Base-by-base conservation (phyloP, 2,797 vertebrate genomes). In the Anguilla megastoma region DNA sequence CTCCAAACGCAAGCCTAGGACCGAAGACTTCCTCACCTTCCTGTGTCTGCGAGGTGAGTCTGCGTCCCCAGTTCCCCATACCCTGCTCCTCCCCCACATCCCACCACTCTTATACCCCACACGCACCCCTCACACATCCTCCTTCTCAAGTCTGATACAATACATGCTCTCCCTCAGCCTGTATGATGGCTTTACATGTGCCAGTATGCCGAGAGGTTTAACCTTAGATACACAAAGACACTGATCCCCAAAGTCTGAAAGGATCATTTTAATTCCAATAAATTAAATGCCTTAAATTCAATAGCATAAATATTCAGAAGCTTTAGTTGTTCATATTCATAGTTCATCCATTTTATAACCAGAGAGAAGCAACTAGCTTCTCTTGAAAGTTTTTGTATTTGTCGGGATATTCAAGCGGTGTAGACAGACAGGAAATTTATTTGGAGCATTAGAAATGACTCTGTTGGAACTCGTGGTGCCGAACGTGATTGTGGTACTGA, bases 11-110 rank as follows among this genome's bases (percentile, higher is more conserved):
- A 97, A 97, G 93, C 98, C 98, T 90, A 99, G 99, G 96, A 99
- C 98, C 14, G 98, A 99, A 95, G 98, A 99, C 95, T 99, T 99
- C 95, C 95, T 99, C 90, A 98, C 98, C 50, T 99, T 99, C 92
- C 97, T 99, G 92, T 99, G 98, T 95, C 96, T 99, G 93, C 96
- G 98, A 98, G 98, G 98, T 99, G 95, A 93, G 88, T 82, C 63
- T 41, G 0, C 14, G 10, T 27, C 86, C 80, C 54, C 74, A 60
- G 16, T 36, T 80, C 16, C 14, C 27, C 86, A 45, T 41, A 18
- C 74, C 27, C 14, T 7, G 3, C 74, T 79, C 33, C 45, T 45
- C 74, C 33, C 36, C 16, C 33, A 7, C 74, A 79, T 41, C 14
- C 16, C 74, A 41, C 36, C 12, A 18, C 18, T 45, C 4, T 79